phyloP scores from a whole-genome alignment of 2,888 invertebrate species.

The Temnothorax unifasciatus region DNA sequence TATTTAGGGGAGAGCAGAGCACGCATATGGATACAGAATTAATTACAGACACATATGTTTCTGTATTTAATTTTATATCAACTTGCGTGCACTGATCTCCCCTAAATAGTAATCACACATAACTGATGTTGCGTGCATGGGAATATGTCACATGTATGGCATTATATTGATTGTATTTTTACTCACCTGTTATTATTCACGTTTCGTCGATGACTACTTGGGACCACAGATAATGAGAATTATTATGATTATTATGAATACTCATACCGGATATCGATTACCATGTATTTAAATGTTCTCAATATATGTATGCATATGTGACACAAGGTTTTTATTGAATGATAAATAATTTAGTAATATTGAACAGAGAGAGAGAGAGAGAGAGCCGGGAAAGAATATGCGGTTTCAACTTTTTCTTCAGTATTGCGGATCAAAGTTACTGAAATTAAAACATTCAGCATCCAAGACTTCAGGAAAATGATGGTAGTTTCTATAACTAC shows the following conservation, averaged over 20 bases:
- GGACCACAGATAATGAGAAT: background rate
- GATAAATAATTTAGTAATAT: background rate
- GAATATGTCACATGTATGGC: background rate
- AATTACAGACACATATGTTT: background rate
- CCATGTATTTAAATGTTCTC: background rate
- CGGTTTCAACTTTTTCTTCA: too few relatives aligned
- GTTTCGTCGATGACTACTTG: background rate
- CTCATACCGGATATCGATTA: background rate
- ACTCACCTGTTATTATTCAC: background rate
- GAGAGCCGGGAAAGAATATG: background rate
- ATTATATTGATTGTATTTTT: background rate
- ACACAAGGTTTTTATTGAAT: background rate
- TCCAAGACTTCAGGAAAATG: background rate
- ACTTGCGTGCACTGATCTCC: background rate
- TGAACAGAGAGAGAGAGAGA: too few relatives aligned
- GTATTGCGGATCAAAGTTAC: background rate
- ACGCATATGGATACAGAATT: too few relatives aligned
- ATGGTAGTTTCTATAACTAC: too few relatives aligned
- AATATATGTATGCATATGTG: background rate
- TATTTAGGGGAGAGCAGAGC: too few relatives aligned
- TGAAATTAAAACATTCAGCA: background rate
- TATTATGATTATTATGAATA: background rate
- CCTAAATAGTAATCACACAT: background rate
- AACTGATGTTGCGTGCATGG: background rate
- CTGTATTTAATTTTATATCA: background rate